Evolutionary conservation across 2,113 vertebrate species (phyloP).

Genomic region (Accipiter virgatus): DNA sequence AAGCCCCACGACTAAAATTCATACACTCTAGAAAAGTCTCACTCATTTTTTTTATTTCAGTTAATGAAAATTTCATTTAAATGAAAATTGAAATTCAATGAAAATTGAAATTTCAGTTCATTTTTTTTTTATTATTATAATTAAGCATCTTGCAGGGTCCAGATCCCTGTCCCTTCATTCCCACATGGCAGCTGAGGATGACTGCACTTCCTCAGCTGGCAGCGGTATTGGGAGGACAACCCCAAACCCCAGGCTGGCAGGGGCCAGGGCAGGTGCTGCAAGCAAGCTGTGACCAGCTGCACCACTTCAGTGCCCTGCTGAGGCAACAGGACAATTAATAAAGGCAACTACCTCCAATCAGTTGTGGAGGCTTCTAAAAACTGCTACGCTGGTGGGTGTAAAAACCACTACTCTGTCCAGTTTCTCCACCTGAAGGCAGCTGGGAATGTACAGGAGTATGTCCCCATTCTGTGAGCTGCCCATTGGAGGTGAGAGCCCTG

Average conservation of each 20-base stretch:
- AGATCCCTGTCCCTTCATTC: neutral
- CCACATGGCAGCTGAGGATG: neutral
- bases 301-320: neutral
- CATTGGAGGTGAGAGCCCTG: neutral
- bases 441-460: neutral
- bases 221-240: fast-evolving
- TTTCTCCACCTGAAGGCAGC: neutral
- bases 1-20: neutral
- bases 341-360: neutral
- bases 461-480: neutral
- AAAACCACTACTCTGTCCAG: neutral
- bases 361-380: neutral
- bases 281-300: neutral
- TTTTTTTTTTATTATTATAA: neutral
- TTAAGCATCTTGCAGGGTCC: neutral
- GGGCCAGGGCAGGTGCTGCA: neutral
- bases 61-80: neutral
- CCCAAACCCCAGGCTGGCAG: neutral
- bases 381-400: neutral
- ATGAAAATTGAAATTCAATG: neutral
- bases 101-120: neutral
- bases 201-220: neutral
- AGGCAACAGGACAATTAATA: neutral
- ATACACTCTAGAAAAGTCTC: neutral
- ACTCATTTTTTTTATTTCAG: neutral